phyloP scores from a whole-genome alignment of 2,888 invertebrate species.

The Machimus rusticus region DNA sequence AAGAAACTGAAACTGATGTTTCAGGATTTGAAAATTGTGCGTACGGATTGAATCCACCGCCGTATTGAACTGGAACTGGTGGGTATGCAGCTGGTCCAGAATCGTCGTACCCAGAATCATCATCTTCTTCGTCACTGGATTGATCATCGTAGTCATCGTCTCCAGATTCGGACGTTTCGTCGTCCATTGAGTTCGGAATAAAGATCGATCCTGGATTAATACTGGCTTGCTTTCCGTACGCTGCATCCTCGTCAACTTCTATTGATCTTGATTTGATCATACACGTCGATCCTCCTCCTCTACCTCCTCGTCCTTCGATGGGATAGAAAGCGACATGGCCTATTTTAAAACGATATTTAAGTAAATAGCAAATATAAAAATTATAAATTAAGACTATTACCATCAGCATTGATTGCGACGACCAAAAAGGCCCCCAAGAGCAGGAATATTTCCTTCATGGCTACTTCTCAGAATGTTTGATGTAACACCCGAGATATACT shows the following conservation, averaged over 20 bases:
- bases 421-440: not conserved
- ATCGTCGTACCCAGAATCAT: not conserved
- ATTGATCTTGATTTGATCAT: constrained; percentile 6
- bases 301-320: not conserved
- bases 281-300: constrained; percentile 10
- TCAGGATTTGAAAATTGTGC: not conserved
- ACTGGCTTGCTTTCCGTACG: not conserved
- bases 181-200: not conserved
- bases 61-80: not conserved
- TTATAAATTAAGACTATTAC: not conserved
- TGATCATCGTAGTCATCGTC: not conserved
- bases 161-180: not conserved
- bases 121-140: not conserved
- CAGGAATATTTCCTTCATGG: not conserved
- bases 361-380: not conserved
- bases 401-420: not conserved
- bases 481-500: not conserved
- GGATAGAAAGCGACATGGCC: not conserved
- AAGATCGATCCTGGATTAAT: not conserved
- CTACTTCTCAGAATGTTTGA: not conserved
- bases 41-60: not conserved
- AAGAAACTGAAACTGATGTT: not conserved
- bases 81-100: not conserved
- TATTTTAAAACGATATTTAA: not conserved
- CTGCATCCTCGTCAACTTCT: not conserved